Base-by-base conservation (phyloP, 2,113 vertebrate species). In the Pedetes capensis region DNA sequence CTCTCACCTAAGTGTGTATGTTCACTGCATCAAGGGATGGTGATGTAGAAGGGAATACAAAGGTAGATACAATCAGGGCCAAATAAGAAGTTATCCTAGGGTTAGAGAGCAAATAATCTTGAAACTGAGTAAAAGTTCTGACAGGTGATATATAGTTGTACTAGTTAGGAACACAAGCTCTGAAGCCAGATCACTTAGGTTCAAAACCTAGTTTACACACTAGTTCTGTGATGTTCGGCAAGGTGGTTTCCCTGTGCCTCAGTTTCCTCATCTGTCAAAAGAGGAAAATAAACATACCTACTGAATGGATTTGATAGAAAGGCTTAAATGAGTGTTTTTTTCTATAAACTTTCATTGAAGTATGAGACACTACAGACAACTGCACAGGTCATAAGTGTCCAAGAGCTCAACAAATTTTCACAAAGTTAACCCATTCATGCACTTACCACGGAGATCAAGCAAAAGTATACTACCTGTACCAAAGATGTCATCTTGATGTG, bases 201-300 rank as follows among this genome's bases (percentile, higher is more conserved):
- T 61, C 29, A 95, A 86, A 88, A 85, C n/a, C 37, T 5, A 72
- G 25, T 91, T 66, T 72, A 71, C 5, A 53, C 47, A 29, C 32
- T 51, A 69, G 5, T 34, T 63, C 29, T 71, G 32, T 90, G 72
- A 59, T 47, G 61, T 16, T 78, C n/a, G 61, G 18, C 16, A 95
- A 91, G 34, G 5, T 69, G 5, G 1, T 83, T 95, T 93, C 47
- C 61, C 27, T 71, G 16, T 53, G 47, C n/a, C 37, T 91, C 25
- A n/a, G 29, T 89, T 87, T 96, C 53, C 51, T 92, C 55, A 74
- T 85, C 39, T 92, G 68, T 72, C 55, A 72, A 91, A 90, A 47
- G 16, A 87, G 20, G 17, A 42, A 76, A 53, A 68, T 93, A 78
- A 95, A 85, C 76, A 25, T 76, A 92, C 2, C 32, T 84, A 69